phyloP scores from a whole-genome alignment of 1,140 invertebrate species.

The Aleiodes sp. region DNA sequence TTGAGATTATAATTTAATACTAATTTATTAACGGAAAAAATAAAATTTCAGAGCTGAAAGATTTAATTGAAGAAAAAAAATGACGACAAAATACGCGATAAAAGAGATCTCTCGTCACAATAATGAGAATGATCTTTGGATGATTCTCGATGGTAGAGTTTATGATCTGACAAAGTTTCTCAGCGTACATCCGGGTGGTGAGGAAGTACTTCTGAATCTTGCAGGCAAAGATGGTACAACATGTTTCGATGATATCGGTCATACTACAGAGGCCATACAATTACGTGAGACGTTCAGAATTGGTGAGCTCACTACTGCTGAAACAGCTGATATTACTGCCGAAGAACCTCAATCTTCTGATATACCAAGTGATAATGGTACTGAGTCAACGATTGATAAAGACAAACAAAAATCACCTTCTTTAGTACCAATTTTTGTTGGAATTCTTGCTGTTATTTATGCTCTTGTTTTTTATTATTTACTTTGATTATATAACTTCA shows the following conservation, averaged over 20 bases:
- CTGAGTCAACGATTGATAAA: slow-evolving; percentile 36
- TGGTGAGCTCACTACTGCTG: slow-evolving; percentile 69
- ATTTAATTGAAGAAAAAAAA: slow-evolving; percentile 25
- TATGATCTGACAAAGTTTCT: slow-evolving; percentile 70
- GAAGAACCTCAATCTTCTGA: slow-evolving; percentile 11
- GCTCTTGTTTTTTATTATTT: slow-evolving; percentile 47
- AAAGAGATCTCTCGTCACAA: slow-evolving; percentile 62
- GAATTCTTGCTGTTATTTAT: slow-evolving; percentile 41
- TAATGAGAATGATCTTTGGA: slow-evolving; percentile 56
- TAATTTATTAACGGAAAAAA: too few relatives aligned
- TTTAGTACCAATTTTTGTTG: slow-evolving; percentile 32
- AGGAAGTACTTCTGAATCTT: slow-evolving; percentile 81
- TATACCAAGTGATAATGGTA: neutral
- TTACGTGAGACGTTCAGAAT: slow-evolving; percentile 76
- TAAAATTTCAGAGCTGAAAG: neutral
- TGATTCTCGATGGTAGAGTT: slow-evolving; percentile 68
- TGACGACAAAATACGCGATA: slow-evolving; percentile 63
- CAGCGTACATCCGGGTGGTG: slow-evolving; percentile 83
- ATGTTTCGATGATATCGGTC: slow-evolving; percentile 86
- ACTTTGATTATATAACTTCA: slow-evolving; percentile 25
- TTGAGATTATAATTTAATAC: too few relatives aligned
- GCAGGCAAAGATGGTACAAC: slow-evolving; percentile 79
- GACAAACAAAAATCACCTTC: slow-evolving; percentile 37
- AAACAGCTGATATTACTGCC: neutral
- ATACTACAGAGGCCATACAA: slow-evolving; percentile 79